Evolutionary conservation across 30 jellyfish, hydroid and myxozoan species (phyloP).

Genomic region (Aurelia sp.): DNA sequence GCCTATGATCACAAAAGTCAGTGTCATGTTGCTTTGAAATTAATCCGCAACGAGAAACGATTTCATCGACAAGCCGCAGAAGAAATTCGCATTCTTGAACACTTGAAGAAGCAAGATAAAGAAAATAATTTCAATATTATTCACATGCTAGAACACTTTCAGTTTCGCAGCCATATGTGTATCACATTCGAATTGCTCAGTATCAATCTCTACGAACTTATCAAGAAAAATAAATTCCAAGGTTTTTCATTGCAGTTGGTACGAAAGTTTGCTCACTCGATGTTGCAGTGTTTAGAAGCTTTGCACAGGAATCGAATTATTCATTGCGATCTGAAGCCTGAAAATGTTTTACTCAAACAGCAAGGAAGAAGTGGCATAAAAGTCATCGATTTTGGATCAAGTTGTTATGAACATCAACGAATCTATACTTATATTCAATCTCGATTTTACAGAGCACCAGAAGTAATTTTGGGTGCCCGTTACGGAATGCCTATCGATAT

Average conservation of each 20-base stretch:
- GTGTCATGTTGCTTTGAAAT: constrained; percentile 90
- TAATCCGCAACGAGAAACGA: constrained; percentile 91
- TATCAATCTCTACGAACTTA: constrained; percentile 86
- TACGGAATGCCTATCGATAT: constrained; percentile 97
- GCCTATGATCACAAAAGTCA: constrained; percentile 95
- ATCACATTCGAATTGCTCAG: constrained; percentile 88
- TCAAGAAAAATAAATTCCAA: constrained; percentile 88
- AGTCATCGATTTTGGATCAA: constrained; percentile 95
- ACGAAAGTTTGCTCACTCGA: constrained; percentile 92
- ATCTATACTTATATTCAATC: constrained; percentile 93
- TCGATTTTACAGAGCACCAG: constrained; percentile 95
- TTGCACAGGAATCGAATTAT: constrained; percentile 81
- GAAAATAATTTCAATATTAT: constrained; percentile 85
- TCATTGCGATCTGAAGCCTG: constrained; percentile 94
- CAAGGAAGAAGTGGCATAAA: constrained; percentile 97
- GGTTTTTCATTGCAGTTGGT: constrained; percentile 92
- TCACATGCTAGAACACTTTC: constrained; percentile 94
- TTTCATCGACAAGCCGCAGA: constrained; percentile 99
- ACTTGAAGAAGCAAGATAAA: constrained; percentile 88
- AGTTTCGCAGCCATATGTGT: constrained; percentile 93
- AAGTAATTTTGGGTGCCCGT: constrained; percentile 91
- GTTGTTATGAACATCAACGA: constrained; percentile 97
- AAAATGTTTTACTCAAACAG: constrained; percentile 84
- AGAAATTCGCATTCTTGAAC: constrained; percentile 91
- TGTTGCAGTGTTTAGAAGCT: constrained; percentile 92